Evolutionary conservation across 2,888 invertebrate species (phyloP), one percentile per base, ranked within the genome.

Genomic region (Trichacis sp.): DNA sequence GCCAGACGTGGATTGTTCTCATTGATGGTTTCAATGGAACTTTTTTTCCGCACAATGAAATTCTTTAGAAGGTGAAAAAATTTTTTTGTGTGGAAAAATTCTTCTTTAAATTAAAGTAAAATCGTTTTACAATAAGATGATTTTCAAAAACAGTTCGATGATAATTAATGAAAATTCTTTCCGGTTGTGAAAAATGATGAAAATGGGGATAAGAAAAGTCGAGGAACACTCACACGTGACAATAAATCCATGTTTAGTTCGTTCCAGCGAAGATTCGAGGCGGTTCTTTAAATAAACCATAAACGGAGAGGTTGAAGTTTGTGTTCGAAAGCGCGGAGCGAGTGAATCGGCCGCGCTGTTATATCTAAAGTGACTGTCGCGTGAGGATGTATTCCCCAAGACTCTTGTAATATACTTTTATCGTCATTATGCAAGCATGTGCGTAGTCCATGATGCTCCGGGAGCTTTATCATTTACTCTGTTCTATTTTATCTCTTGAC

Each of bases 171-270:
- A n/a, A n/a, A n/a, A n/a, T n/a, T n/a, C n/a, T n/a, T n/a, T n/a
- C n/a, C n/a, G n/a, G n/a, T n/a, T n/a, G n/a, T n/a, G n/a, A n/a
- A n/a, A n/a, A n/a, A n/a, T n/a, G n/a, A n/a, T 24, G 24, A 8
- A 15, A 15, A 8, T 14, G 14, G 12, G 9, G 24, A 46, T 24
- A 6, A 11, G 9, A 46, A 46, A 12, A 24, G n/a, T 46, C 20
- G 5, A 20, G n/a, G 24, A 46, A 48, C 11, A 48, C 48, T 48
- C 30, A 48, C 48, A 30, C 48, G 33, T 17, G 48, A 9, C 9
- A 15, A 48, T 30, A 48, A 48, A 30, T 48, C 48, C 48, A 48
- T 48, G 29, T 17, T 29, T 17, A 48, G 30, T 14, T 29, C 15
- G 15, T 14, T 48, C 24, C 46, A 19, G n/a, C 19, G 43, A 45